Evolutionary conservation across 2,797 vertebrate genomes (phyloP).

Genomic region (Phataginus tetradactyla): DNA sequence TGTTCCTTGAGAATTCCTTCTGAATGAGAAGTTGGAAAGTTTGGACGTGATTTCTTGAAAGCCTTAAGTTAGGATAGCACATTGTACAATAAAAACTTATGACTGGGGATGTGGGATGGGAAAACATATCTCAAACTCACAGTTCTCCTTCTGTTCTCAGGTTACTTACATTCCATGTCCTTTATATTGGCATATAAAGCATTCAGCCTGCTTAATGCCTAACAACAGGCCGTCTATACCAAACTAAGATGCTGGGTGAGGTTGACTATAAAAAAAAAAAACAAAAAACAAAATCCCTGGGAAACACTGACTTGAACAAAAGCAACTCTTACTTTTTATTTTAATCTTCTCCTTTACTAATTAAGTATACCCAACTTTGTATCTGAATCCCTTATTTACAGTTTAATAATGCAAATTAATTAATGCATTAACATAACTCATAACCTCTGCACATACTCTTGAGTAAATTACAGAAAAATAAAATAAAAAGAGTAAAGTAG

Average conservation of each 20-base stretch:
- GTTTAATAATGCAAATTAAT: background rate
- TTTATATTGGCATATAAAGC: background rate
- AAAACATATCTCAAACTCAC: background rate
- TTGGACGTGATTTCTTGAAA: conserved; percentile 12
- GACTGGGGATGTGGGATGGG: background rate
- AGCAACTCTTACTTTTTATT: conserved; percentile 7
- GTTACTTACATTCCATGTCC: background rate
- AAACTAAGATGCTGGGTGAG: background rate
- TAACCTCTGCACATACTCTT: background rate
- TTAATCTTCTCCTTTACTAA: conserved; percentile 29
- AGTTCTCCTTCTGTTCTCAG: background rate
- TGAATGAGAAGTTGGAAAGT: conserved; percentile 6
- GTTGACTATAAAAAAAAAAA: background rate
- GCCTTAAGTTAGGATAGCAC: background rate
- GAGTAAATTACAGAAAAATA: background rate
- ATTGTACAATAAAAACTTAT: conserved; percentile 6
- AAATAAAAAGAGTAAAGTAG: background rate
- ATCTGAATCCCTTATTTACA: background rate
- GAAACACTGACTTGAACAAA: background rate
- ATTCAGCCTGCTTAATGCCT: background rate
- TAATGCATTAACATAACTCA: background rate
- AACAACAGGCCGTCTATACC: background rate
- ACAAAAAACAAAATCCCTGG: background rate
- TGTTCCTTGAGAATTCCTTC: background rate
- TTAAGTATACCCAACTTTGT: background rate